These are phyloP conservation scores for Trissolcus japonicus DNA, from an alignment of 2,888 invertebrate species.

Conservation along the genomic window DNA sequence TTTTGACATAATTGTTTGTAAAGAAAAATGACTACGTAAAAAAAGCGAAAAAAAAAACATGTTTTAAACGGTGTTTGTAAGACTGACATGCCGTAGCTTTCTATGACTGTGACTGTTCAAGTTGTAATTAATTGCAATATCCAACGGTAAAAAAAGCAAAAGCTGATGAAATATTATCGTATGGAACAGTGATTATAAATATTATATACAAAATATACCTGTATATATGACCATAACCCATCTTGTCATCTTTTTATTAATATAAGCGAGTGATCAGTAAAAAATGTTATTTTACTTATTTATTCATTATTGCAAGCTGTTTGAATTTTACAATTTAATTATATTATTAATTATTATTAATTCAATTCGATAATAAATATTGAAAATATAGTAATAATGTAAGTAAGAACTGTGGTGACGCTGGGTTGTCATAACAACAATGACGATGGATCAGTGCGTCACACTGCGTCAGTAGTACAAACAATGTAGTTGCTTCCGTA, in stretches of 20 bases:
- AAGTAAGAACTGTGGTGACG: slow-evolving; percentile 14
- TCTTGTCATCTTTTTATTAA: background rate
- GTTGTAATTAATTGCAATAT: slow-evolving; percentile 35
- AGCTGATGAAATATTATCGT: background rate
- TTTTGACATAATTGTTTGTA: background rate
- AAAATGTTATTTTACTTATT: background rate
- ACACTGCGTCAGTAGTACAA: background rate
- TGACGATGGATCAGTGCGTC: background rate
- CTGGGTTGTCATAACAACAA: slow-evolving; percentile 24
- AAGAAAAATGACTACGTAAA: background rate
- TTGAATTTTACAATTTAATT: background rate
- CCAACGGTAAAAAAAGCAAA: slow-evolving; percentile 14
- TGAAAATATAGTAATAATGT: background rate
- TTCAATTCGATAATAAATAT: background rate
- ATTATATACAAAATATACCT: background rate
- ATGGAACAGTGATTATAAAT: slow-evolving; percentile 8
- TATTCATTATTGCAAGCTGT: background rate
- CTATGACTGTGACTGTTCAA: slow-evolving; percentile 10
- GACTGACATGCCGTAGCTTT: slow-evolving; percentile 53
- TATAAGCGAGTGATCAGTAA: background rate
- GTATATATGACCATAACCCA: background rate
- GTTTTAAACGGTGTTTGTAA: slow-evolving; percentile 39
- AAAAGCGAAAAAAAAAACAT: too few relatives aligned
- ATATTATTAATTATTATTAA: background rate
- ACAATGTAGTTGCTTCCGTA: slow-evolving; percentile 1